A percentile compares a stretch with the other conserved stretches of the same genome.
Conservation (phyloP, 2,113 vertebrate species). For the Chrysemys picta region DNA sequence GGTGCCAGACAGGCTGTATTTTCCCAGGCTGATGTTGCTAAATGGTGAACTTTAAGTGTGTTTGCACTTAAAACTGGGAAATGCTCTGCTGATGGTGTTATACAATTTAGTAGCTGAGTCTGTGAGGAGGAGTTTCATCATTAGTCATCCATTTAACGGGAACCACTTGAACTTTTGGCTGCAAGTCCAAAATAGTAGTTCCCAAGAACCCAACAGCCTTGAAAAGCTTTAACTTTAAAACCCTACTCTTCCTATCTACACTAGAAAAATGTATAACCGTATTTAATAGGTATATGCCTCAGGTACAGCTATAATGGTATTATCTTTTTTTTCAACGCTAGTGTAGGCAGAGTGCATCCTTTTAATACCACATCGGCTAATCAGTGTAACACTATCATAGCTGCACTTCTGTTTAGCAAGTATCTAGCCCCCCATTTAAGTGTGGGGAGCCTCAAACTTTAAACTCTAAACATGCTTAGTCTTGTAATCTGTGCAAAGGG, state of each 20-base stretch:
- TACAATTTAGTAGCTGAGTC: background rate
- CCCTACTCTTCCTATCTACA: background rate
- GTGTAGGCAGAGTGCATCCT: background rate
- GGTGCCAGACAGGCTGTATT: background rate
- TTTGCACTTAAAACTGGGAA: background rate
- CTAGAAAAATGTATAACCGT: too few species aligned
- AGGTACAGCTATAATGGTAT: background rate
- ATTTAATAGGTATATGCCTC: background rate
- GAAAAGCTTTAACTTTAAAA: background rate
- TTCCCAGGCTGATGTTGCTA: constrained; percentile 52
- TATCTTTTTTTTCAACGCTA: background rate
- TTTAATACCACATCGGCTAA: background rate
- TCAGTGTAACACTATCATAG: background rate
- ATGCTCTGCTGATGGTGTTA: background rate
- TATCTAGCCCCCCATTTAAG: background rate
- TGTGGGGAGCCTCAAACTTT: constrained; percentile 16
- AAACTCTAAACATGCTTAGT: constrained; percentile 6
- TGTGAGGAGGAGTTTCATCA: background rate
- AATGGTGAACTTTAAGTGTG: background rate
- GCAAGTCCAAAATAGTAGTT: background rate
- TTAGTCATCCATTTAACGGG: background rate
- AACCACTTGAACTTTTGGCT: constrained; percentile 25
- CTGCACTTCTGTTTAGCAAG: background rate
- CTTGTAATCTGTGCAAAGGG: constrained; percentile 1
- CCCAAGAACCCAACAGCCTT: background rate